Base-by-base conservation (phyloP, 2,113 vertebrate species). In the Chroicocephalus ridibundus region DNA sequence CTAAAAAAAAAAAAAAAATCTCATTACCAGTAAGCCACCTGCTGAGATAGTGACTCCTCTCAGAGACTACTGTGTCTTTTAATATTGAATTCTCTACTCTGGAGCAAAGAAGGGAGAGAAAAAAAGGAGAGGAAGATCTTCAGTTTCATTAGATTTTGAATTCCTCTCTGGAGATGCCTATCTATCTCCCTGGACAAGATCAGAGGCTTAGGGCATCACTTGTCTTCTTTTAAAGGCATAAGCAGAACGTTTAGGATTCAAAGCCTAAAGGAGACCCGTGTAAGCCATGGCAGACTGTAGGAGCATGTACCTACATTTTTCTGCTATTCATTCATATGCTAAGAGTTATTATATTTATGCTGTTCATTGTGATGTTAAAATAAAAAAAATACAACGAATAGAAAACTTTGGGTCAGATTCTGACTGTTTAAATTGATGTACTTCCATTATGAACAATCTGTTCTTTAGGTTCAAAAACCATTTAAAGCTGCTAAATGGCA, bases 1-100 rank as follows among this genome's bases (percentile, higher is more conserved):
- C 21, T 81, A 79, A 95, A 96, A 25, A 90, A 57, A 52, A 79
- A n/a, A 27, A n/a, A 66, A 52, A 52, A 32, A 85, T n/a, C 31
- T 92, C 71, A 89, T 95, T 96, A 93, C 44, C 77, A 89, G 49
- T 71, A 94, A 96, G 36, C 24, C 78, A 93, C 82, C 85, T 87
- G 82, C 82, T 81, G 68, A 95, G 74, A 96, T 2, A 91, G 44
- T 62, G 83, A 87, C 54, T 91, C 44, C n/a, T 95, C 68, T 90
- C 80, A 79, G 62, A 80, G 46, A 86, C 29, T 82, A 51, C 65
- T 71, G n/a, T 51, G 42, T 61, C 64, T 83, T 94, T 93, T 82
- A 90, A 80, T 78, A 89, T 22, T 81, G 83, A 93, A 93, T 86
- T 89, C 70, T 85, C 70, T 90, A 54, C 44, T 83, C 79, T 42